Conservation (phyloP, 2,797 vertebrate genomes). For the Falco biarmicus region DNA sequence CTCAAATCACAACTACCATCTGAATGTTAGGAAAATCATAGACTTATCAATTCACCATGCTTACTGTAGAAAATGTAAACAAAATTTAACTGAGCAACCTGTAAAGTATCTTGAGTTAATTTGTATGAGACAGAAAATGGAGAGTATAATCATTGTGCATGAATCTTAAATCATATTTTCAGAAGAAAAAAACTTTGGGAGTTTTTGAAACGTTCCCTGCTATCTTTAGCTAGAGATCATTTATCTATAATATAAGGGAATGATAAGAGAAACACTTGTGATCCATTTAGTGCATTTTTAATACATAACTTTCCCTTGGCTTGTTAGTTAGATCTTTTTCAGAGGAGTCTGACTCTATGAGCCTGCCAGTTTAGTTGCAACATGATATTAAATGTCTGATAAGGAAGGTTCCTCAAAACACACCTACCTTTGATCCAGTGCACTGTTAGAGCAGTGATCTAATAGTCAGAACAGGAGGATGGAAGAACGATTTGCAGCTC, state of each 20-base stretch:
- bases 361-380: neutral
- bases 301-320: neutral
- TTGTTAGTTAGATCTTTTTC: neutral
- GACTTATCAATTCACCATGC: neutral
- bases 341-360: neutral
- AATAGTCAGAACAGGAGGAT: neutral
- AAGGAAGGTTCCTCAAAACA: neutral
- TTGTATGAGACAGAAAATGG: neutral
- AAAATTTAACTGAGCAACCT: neutral
- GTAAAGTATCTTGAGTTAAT: neutral
- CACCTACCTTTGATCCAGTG: neutral
- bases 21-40: neutral
- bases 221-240: neutral
- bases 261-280: neutral
- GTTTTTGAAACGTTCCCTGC: neutral
- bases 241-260: neutral
- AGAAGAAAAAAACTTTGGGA: neutral
- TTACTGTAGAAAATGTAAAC: neutral
- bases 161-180: neutral
- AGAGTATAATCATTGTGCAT: neutral
- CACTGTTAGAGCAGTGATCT: neutral
- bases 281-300: neutral
- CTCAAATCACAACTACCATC: neutral
- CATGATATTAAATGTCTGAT: neutral
- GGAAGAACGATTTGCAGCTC: constrained; percentile 20